Base-by-base conservation (phyloP, 2,113 vertebrate species). In the Panthera leo region DNA sequence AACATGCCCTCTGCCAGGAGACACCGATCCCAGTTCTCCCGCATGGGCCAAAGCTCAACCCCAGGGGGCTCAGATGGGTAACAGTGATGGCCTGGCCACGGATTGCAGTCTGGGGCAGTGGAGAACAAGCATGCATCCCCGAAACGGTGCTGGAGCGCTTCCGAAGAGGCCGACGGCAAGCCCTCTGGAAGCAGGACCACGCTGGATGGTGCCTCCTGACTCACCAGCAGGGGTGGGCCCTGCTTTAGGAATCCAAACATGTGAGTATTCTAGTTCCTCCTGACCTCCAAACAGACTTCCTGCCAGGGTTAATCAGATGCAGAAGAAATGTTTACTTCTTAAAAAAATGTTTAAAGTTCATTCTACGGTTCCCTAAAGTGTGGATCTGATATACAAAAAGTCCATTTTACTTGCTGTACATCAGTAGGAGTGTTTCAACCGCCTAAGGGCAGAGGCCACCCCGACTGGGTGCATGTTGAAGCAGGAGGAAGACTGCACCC, bases 121-220 rank as follows among this genome's bases (percentile, higher is more conserved):
- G 63, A 42, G 36, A 89, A 79, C 63, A 21, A 39, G 48, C 4
- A 16, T 65, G 63, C 7, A 39, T 15, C 2, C 70, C 70, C 65
- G 55, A n/a, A 65, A 25, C 7, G 21, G 80, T 65, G 23, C 19
- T 9, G 51, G 42, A 4, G 27, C 0, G 0, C 85, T 36, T 82
- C 36, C 70, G 18, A 61, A 68, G 68, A 79, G 75, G 82, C 4
- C 14, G 5, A 19, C 5, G 7, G n/a, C 7, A 7, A 31, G 71
- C 15, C 12, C 6, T 5, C 39, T 9, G 3, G 0, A 34, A 29
- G 45, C 61, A 31, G 0, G 5, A n/a, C 51, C 42, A 11, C 0
- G 39, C 55, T 36, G 5, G 36, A 21, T 14, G 27, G 5, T 18
- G 27, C 53, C 31, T 18, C 55, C 53, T 10, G 13, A n/a, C 76